Base-by-base conservation (phyloP, 2,113 vertebrate species). In the Malurus melanocephalus region DNA sequence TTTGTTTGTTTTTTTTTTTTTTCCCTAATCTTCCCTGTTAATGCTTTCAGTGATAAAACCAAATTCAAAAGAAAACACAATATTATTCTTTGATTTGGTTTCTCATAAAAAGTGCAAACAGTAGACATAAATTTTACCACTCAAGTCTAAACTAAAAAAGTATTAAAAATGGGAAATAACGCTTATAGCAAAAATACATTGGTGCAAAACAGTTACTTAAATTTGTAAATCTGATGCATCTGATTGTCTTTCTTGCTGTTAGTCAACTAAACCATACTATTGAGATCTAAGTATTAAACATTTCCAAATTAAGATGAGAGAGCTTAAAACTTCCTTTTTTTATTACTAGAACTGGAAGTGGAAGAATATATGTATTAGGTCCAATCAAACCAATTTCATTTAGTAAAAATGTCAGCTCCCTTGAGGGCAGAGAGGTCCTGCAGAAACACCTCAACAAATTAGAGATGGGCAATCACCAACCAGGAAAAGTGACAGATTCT, bases 371-470 rank as follows among this genome's bases (percentile, higher is more conserved):
- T 55, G 6, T 27, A 28, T 57, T 65, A n/a, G 16, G 32, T 55
- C 3, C 48, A 87, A 49, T 33, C 10, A 73, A 69, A 77, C 5
- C 6, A 56, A 7, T 30, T 83, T 83, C 0, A 49, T 43, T 80
- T 57, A 49, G 20, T 80, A 60, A 7, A 68, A 79, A 51, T 11
- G 4, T 51, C 0, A 0, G 5, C 30, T 64, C 21, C 12, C 7
- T 72, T 0, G 0, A 38, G 45, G 6, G 5, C 22, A 38, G 17
- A 13, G 21, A 32, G 22, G 14, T 48, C 17, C 35, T 51, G 14
- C 18, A 79, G 22, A 32, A 26, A 65, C 18, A 65, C 27, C 35
- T 87, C 10, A 1, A n/a, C 32, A 51, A n/a, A 51, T 57, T 22
- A 59, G 30, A 27, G 12, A 27, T 17, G 15, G 2, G 5, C 18